Evolutionary conservation across 2,888 invertebrate species (phyloP).

Genomic region (Andrena bucephala): DNA sequence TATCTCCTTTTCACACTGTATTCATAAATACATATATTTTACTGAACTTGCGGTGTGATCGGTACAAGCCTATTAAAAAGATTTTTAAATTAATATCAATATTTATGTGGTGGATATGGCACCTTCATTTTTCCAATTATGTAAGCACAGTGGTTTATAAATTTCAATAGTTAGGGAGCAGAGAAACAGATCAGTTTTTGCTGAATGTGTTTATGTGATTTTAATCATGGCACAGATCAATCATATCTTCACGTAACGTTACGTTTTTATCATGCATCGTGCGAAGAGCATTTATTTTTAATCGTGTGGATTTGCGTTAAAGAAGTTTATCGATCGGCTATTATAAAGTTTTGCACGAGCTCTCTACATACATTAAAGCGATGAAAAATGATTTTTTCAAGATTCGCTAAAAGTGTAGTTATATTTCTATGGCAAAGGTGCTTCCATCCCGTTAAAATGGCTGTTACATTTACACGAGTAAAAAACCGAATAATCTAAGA

Average conservation of each 20-base stretch:
- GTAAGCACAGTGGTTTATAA: conserved; percentile 42
- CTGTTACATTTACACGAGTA: conserved; percentile 25
- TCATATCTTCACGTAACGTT: conserved; percentile 13
- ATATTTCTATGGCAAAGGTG: not conserved
- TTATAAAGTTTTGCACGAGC: conserved; percentile 5
- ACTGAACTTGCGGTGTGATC: conserved; percentile 19
- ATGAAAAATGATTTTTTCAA: not conserved
- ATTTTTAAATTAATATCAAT: conserved; percentile 18
- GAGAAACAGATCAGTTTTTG: conserved; percentile 3
- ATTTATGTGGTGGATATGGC: conserved; percentile 50
- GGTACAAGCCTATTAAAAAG: conserved; percentile 27
- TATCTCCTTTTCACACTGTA: conserved; percentile 20
- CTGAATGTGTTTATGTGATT: conserved; percentile 42
- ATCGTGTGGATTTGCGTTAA: conserved; percentile 2
- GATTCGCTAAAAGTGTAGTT: not conserved
- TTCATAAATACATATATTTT: conserved; percentile 31
- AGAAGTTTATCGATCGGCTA: not conserved
- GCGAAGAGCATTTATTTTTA: conserved; percentile 7
- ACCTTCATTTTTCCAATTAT: conserved; percentile 37
- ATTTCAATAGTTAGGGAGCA: conserved; percentile 25
- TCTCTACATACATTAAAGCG: conserved; percentile 21
- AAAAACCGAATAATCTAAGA: conserved; percentile 51
- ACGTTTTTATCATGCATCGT: conserved; percentile 18
- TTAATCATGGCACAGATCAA: conserved; percentile 36
- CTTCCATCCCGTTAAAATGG: not conserved